Conservation (phyloP, 2,797 vertebrate genomes). For the Taeniopygia guttata region DNA sequence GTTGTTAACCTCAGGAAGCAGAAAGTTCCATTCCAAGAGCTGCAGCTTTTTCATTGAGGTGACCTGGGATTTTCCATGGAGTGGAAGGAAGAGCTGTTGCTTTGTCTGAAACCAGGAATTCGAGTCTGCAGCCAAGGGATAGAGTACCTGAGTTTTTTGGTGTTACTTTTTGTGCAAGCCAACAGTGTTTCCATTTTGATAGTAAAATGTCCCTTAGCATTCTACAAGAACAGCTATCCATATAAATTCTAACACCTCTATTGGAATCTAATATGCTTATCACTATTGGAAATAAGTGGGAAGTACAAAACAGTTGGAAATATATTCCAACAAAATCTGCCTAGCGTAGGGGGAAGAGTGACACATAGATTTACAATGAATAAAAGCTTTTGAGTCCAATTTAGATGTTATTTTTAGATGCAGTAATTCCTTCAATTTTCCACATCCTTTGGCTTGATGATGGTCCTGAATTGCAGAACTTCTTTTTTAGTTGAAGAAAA, state of each 20-base stretch:
- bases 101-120: not conserved
- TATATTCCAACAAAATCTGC: not conserved
- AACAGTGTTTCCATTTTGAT: not conserved
- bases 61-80: not conserved
- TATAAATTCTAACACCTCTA: not conserved
- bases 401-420: slow-evolving; percentile 27
- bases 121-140: not conserved
- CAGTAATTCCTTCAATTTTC: not conserved
- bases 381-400: slow-evolving; percentile 11
- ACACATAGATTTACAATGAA: not conserved
- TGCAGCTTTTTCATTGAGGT: not conserved
- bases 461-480: not conserved
- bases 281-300: not conserved
- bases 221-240: not conserved
- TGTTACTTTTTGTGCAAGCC: not conserved
- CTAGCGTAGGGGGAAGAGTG: not conserved
- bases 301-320: not conserved
- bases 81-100: not conserved
- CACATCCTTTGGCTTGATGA: not conserved
- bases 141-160: not conserved
- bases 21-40: not conserved
- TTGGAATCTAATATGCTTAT: not conserved
- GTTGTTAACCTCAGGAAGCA: not conserved
- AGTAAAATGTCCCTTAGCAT: not conserved
- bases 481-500: not conserved